A percentile compares a stretch with the other conserved stretches of the same genome.
Evolutionary conservation across 1,140 invertebrate species (phyloP).

Genomic region (Atta colombica): DNA sequence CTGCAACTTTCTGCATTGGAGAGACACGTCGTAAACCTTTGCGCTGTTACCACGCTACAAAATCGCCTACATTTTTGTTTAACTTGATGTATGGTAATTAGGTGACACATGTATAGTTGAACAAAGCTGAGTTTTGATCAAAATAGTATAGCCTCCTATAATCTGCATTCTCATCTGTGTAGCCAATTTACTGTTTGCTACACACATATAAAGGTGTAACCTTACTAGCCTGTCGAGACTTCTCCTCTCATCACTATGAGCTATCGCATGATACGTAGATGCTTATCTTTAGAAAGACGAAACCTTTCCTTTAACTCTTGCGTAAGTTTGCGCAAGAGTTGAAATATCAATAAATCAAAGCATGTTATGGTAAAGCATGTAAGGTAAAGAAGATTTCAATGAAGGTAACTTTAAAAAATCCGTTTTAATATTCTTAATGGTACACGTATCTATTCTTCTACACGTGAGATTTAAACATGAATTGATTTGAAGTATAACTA

Average conservation of each 20-base stretch:
- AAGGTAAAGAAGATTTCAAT: conserved; percentile 7
- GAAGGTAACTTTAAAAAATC: background rate
- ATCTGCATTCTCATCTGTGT: background rate
- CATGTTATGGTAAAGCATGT: background rate
- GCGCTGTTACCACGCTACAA: background rate
- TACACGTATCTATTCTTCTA: background rate
- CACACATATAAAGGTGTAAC: conserved; percentile 1
- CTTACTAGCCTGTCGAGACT: background rate
- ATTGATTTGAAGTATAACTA: background rate
- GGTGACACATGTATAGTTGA: background rate
- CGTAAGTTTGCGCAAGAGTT: background rate
- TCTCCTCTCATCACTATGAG: conserved; percentile 8
- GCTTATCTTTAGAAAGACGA: conserved; percentile 44
- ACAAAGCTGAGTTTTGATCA: background rate
- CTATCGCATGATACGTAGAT: background rate
- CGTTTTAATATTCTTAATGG: background rate
- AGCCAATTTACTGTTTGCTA: conserved; percentile 39
- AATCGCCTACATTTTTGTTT: conserved; percentile 13
- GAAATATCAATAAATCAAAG: conserved; percentile 29
- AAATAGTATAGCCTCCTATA: background rate
- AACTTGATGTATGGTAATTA: conserved; percentile 31
- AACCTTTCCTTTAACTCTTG: conserved; percentile 34
- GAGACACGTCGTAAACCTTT: background rate
- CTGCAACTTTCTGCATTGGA: conserved; percentile 4
- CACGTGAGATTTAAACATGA: background rate